These are phyloP conservation scores for Zeuzera pyrina DNA, from an alignment of 2,888 invertebrate species.

Conservation along the genomic window DNA sequence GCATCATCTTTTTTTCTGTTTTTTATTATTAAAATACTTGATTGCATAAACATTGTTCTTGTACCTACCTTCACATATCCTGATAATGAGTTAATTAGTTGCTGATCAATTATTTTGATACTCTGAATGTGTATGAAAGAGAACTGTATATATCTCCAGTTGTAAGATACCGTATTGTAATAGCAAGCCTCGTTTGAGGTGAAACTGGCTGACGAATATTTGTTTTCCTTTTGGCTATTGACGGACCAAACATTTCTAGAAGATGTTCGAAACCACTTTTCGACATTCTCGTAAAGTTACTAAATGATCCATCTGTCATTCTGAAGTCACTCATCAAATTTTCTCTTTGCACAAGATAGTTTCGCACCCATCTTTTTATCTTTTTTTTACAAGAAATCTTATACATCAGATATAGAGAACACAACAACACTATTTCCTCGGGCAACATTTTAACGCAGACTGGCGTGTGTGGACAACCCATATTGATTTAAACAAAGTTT, in stretches of 20 bases:
- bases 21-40: conserved; percentile 11
- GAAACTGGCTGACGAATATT: conserved; percentile 19
- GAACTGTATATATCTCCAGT: no score
- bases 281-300: conserved; percentile 20
- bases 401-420: conserved; percentile 2
- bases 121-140: conserved; percentile 9
- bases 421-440: background rate
- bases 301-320: conserved; percentile 18
- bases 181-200: conserved; percentile 17
- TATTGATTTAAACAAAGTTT: background rate
- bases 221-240: conserved; percentile 19
- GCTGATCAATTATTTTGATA: conserved; percentile 9
- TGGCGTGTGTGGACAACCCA: background rate
- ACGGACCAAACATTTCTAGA: conserved; percentile 18
- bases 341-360: conserved; percentile 17
- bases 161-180: conserved; percentile 16
- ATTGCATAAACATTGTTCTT: conserved; percentile 12
- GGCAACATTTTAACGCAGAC: background rate
- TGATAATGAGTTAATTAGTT: conserved; percentile 12
- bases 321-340: conserved; percentile 19
- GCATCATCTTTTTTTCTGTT: conserved; percentile 7
- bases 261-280: conserved; percentile 21
- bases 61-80: conserved; percentile 12
- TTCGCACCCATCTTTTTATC: conserved; percentile 16
- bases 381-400: conserved; percentile 14